These are phyloP conservation scores for Tinea trinotella DNA, from an alignment of 2,888 invertebrate species.

Conservation along the genomic window DNA sequence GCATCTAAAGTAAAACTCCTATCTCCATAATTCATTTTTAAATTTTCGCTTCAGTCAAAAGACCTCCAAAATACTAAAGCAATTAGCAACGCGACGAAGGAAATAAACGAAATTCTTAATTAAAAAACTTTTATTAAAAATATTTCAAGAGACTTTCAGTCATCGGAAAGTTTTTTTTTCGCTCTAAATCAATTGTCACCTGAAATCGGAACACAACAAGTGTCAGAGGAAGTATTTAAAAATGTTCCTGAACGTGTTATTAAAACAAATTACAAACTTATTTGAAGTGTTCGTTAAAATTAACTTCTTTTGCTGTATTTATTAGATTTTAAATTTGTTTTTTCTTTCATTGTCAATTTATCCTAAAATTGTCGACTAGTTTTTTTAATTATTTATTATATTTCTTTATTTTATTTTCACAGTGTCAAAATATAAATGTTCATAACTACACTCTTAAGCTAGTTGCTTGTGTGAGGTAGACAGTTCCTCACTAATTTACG, in stretches of 20 bases:
- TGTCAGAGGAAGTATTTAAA: neutral
- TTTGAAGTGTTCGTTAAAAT: neutral
- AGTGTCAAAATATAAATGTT: no score
- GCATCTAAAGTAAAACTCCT: neutral
- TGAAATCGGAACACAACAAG: slow-evolving; percentile 14
- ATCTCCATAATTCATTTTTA: slow-evolving; percentile 17
- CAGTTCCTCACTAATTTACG: no score
- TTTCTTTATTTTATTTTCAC: no score
- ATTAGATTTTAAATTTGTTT: no score
- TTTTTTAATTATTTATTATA: no score
- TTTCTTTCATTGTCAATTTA: no score
- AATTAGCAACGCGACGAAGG: slow-evolving; percentile 16
- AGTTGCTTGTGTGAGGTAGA: no score
- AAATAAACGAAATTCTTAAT: slow-evolving; percentile 18
- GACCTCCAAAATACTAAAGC: slow-evolving; percentile 14
- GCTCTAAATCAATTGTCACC: slow-evolving; percentile 14
- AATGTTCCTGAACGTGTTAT: neutral
- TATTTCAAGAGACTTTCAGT: neutral
- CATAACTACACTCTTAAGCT: no score
- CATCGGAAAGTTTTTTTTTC: slow-evolving; percentile 16
- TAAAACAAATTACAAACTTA: neutral
- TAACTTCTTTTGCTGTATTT: no score
- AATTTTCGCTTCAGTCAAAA: slow-evolving; percentile 14
- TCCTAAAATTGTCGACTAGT: no score
- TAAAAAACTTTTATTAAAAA: slow-evolving; percentile 19